Evolutionary conservation across 2,113 vertebrate genomes (phyloP).

Genomic region (Mastomys natalensis): DNA sequence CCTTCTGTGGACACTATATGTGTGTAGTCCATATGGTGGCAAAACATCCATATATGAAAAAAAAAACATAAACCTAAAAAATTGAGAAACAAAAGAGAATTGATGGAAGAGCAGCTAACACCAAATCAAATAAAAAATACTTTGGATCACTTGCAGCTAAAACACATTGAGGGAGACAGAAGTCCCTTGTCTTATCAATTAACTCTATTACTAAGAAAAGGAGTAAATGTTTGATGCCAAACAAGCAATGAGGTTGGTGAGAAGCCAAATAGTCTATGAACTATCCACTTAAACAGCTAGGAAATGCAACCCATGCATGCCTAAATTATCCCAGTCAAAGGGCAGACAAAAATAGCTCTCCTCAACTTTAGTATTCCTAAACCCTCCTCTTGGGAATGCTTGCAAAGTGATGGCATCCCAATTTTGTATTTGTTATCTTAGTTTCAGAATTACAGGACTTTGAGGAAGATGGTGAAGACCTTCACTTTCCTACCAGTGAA

Average conservation of each 20-base stretch:
- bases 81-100: not conserved
- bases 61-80: not conserved
- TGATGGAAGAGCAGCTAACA: not conserved
- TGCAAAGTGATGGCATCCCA: constrained; percentile 15
- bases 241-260: not conserved
- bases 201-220: constrained; percentile 9
- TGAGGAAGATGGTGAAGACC: constrained; percentile 84
- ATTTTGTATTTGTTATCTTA: constrained; percentile 59
- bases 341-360: not conserved
- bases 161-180: constrained; percentile 20
- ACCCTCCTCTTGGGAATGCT: not conserved
- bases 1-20: not conserved
- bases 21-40: not conserved
- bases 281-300: constrained; percentile 1
- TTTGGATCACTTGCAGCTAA: constrained; percentile 26
- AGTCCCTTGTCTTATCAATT: not conserved
- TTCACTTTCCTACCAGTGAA: constrained; percentile 68
- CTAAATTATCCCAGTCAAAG: constrained; percentile 29
- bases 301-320: not conserved
- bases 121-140: constrained; percentile 48
- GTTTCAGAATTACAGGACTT: constrained; percentile 86
- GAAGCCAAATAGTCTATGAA: constrained; percentile 23
- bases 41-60: not conserved
- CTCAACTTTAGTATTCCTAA: not conserved
- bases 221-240: constrained; percentile 31